A percentile compares a stretch with the other conserved stretches of the same genome.
Evolutionary conservation across 2,797 vertebrate genomes (phyloP).

Genomic region (Dendrocincla fuliginosa): DNA sequence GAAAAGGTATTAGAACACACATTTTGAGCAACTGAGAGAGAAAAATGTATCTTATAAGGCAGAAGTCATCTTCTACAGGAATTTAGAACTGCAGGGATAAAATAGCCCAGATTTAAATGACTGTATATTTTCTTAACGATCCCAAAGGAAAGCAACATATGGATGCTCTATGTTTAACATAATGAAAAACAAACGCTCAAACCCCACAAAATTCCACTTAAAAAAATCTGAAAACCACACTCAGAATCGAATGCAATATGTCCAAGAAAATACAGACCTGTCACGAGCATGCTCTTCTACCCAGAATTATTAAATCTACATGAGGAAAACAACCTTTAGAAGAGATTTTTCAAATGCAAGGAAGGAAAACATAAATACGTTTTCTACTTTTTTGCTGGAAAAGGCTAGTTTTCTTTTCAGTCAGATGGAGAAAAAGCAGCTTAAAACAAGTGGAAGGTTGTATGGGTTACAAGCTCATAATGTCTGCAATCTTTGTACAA

Average conservation of each 20-base stretch:
- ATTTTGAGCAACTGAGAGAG: background rate
- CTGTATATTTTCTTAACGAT: slow-evolving; percentile 58
- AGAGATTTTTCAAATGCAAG: background rate
- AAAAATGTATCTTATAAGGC: slow-evolving; percentile 7
- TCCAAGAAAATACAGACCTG: slow-evolving; percentile 41
- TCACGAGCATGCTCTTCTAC: background rate
- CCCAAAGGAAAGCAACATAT: slow-evolving; percentile 69
- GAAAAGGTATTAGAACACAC: background rate
- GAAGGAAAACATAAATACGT: background rate
- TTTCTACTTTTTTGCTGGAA: background rate
- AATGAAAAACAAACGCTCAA: slow-evolving; percentile 67
- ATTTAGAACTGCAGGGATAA: slow-evolving; percentile 48
- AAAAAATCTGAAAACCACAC: slow-evolving; percentile 54
- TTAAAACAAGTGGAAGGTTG: background rate
- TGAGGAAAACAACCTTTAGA: background rate
- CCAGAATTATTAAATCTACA: slow-evolving; percentile 26
- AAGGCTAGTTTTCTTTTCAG: background rate
- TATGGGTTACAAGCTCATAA: background rate
- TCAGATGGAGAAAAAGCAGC: background rate
- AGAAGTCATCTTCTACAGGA: slow-evolving; percentile 15
- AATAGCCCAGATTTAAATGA: slow-evolving; percentile 62
- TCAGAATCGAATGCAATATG: slow-evolving; percentile 56
- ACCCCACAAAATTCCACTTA: slow-evolving; percentile 43
- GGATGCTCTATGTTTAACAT: slow-evolving; percentile 69
- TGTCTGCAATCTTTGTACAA: background rate